A percentile compares a stretch with the other conserved stretches of the same genome.
Evolutionary conservation across 2,888 invertebrate genomes (phyloP).

Genomic region (Rapana venosa): DNA sequence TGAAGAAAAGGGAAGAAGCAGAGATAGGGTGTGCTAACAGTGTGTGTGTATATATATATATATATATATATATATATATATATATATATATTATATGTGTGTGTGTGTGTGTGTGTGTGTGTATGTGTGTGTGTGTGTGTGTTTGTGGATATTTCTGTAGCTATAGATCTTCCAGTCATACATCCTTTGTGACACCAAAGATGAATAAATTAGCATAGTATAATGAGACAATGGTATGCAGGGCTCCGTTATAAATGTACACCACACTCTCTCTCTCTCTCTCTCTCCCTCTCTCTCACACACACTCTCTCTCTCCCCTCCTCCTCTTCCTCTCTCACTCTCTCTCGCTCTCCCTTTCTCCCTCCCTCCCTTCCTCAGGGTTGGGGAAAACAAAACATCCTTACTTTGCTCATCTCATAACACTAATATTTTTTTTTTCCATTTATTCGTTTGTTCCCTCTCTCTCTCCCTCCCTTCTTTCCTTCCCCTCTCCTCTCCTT

Average conservation of each 20-base stretch:
- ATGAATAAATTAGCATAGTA: too few species aligned
- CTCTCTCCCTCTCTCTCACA: background rate
- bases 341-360: too few species aligned
- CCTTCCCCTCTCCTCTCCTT: background rate
- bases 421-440: too few species aligned
- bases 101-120: slow-evolving; percentile 6
- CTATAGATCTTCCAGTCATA: too few species aligned
- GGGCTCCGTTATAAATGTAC: too few species aligned
- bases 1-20: background rate
- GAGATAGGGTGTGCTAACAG: background rate
- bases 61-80: background rate
- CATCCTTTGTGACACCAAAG: too few species aligned
- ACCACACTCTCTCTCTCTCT: too few species aligned
- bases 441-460: background rate
- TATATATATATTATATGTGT: background rate
- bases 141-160: background rate
- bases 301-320: background rate
- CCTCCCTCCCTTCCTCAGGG: too few species aligned
- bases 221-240: too few species aligned
- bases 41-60: background rate
- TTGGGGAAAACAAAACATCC: too few species aligned
- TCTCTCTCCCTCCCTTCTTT: background rate
- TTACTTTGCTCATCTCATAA: too few species aligned
- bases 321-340: too few species aligned
- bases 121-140: background rate